Conservation (phyloP, 2,113 vertebrate species). For the Ciconia stormi region DNA sequence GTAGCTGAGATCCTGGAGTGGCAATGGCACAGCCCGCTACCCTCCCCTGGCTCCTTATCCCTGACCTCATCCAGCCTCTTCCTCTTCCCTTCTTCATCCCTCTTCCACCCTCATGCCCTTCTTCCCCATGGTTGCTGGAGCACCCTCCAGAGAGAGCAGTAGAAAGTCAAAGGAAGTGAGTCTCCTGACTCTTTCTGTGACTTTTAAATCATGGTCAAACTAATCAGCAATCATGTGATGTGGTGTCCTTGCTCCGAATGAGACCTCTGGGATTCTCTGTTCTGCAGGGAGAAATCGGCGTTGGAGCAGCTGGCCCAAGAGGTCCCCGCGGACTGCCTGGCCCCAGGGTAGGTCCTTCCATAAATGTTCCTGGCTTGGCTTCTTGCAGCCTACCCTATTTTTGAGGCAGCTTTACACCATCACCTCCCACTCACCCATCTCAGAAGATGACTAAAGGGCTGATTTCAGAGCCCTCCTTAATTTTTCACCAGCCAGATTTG, state of each 20-base stretch:
- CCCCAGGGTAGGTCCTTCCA: conserved; percentile 69
- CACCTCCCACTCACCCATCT: neutral
- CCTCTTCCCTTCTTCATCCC: neutral
- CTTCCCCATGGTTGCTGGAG: neutral
- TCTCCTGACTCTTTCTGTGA: neutral
- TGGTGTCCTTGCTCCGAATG: accelerated
- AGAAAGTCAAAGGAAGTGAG: neutral
- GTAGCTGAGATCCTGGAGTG: neutral
- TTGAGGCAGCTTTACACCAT: neutral
- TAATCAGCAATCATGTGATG: neutral
- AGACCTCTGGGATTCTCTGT: neutral
- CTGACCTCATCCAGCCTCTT: neutral
- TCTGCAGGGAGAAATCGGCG: conserved; percentile 77
- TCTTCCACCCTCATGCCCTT: neutral
- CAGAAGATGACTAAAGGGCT: neutral
- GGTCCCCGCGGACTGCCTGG: conserved; percentile 80
- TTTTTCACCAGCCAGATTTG: neutral
- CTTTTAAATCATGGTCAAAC: neutral
- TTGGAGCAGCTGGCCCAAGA: conserved; percentile 78
- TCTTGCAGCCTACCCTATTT: neutral
- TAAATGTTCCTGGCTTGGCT: neutral
- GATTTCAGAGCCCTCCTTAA: neutral
- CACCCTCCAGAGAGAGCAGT: neutral
- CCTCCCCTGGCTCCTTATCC: neutral
- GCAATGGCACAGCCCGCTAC: neutral